Conservation (phyloP, 2,888 invertebrate species). For the Lithophane ornitopus region DNA sequence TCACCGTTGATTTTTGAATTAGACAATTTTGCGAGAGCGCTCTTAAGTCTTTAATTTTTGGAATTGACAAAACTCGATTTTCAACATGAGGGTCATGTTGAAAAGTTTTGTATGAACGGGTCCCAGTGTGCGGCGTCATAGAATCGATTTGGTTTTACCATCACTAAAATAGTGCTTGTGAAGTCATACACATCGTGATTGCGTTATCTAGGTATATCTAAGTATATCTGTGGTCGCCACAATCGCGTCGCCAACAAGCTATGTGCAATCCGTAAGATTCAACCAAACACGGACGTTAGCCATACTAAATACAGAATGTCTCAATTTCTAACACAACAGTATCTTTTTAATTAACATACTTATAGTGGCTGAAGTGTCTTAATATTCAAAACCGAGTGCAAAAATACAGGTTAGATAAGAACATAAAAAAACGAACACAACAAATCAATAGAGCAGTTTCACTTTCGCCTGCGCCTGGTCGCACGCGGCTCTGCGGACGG, state of each 20-base stretch:
- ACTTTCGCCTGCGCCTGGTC: conserved; percentile 32
- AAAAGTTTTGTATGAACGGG: too few species aligned
- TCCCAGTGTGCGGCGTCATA: too few species aligned
- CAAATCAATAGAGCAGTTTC: conserved; percentile 36
- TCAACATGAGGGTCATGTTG: too few species aligned
- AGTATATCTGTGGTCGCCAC: too few species aligned
- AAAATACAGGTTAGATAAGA: conserved; percentile 36
- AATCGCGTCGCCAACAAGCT: background rate
- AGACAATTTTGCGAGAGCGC: too few species aligned
- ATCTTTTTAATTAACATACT: conserved; percentile 45
- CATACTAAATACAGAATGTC: conserved; percentile 9
- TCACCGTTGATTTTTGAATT: too few species aligned
- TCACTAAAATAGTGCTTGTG: too few species aligned
- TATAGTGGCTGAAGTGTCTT: conserved; percentile 10
- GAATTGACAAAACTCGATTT: too few species aligned
- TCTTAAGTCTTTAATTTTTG: too few species aligned
- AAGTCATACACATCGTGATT: too few species aligned
- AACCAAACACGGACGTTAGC: background rate
- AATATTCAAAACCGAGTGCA: conserved; percentile 25
- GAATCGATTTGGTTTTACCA: too few species aligned
- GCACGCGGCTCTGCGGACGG: background rate
- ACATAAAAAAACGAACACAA: conserved; percentile 15
- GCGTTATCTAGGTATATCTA: too few species aligned
- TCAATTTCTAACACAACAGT: conserved; percentile 49
- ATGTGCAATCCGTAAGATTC: conserved; percentile 9